A percentile compares a stretch with the other conserved stretches of the same genome.
These are phyloP conservation scores for Rotaria sp. DNA, from an alignment of 2,888 invertebrate species.

Conservation along the genomic window DNA sequence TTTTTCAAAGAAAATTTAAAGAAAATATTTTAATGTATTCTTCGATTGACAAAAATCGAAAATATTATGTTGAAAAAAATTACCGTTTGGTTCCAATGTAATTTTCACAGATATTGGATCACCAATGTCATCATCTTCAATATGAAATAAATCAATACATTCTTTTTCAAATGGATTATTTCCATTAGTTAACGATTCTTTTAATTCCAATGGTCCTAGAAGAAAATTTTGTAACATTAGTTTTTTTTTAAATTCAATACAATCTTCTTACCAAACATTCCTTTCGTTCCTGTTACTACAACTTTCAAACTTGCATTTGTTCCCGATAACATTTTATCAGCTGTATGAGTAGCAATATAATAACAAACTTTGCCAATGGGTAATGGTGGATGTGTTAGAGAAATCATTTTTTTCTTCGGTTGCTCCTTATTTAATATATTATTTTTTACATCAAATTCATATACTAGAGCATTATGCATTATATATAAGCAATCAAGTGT, in stretches of 20 bases:
- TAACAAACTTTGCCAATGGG: neutral
- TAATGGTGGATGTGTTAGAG: neutral
- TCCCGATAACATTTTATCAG: neutral
- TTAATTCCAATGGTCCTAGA: neutral
- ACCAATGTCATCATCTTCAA: constrained; percentile 3
- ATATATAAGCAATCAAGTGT: neutral
- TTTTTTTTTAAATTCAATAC: neutral
- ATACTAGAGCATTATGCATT: neutral
- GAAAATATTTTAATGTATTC: too few species aligned
- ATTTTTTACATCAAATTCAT: neutral
- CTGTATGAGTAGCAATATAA: neutral
- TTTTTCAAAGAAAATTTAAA: too few species aligned
- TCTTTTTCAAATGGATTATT: constrained; percentile 23
- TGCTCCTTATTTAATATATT: neutral
- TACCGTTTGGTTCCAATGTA: neutral
- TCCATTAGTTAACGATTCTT: neutral
- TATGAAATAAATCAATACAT: constrained; percentile 14
- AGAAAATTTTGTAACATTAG: neutral
- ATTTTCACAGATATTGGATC: neutral
- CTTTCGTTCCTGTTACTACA: neutral
- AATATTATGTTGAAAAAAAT: neutral
- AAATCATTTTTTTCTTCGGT: neutral
- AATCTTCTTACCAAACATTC: neutral
- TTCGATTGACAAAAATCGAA: too few species aligned
- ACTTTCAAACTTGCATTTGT: neutral